These are phyloP conservation scores for Phenganax marumi DNA, from an alignment of 92 coral and sea anemone species.

Conservation along the genomic window DNA sequence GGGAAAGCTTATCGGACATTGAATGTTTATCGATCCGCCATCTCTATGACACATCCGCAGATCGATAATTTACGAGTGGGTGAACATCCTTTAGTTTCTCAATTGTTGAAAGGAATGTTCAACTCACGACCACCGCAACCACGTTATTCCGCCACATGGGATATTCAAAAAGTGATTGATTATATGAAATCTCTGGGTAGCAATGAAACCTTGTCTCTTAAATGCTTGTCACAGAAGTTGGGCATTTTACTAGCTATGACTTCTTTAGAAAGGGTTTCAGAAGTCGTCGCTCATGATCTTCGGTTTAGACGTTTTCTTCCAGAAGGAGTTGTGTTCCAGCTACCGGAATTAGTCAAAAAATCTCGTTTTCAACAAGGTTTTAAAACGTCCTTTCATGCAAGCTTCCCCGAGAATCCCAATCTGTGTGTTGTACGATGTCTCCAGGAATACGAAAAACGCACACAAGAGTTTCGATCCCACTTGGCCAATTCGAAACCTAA, in stretches of 20 bases:
- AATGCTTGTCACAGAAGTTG: constrained; percentile 54
- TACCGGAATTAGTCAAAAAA: constrained; percentile 60
- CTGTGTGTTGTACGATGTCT: too few relatives aligned
- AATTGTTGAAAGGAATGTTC: constrained; percentile 39
- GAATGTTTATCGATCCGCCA: constrained; percentile 48
- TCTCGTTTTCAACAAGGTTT: constrained; percentile 50
- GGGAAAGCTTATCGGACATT: constrained; percentile 42
- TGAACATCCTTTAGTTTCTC: constrained; percentile 38
- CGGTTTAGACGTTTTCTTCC: constrained; percentile 44
- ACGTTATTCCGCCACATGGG: constrained; percentile 40
- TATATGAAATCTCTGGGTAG: constrained; percentile 49
- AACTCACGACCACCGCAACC: constrained; percentile 38
- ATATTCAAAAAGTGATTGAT: constrained; percentile 33
- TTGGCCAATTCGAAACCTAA: too few relatives aligned
- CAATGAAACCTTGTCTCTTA: constrained; percentile 55
- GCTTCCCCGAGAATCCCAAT: constrained; percentile 50
- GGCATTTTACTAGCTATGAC: too few relatives aligned
- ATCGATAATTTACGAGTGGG: constrained; percentile 43
- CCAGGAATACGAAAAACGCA: constrained; percentile 57
- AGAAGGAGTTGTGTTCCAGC: constrained; percentile 51
- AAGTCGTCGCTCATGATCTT: constrained; percentile 51
- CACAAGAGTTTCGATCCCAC: too few relatives aligned
- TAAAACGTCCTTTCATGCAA: constrained; percentile 58
- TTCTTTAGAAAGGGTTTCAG: constrained; percentile 48
- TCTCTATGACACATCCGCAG: constrained; percentile 46